phyloP scores from a whole-genome alignment of 2,797 vertebrate genomes.

The Spatula clypeata region DNA sequence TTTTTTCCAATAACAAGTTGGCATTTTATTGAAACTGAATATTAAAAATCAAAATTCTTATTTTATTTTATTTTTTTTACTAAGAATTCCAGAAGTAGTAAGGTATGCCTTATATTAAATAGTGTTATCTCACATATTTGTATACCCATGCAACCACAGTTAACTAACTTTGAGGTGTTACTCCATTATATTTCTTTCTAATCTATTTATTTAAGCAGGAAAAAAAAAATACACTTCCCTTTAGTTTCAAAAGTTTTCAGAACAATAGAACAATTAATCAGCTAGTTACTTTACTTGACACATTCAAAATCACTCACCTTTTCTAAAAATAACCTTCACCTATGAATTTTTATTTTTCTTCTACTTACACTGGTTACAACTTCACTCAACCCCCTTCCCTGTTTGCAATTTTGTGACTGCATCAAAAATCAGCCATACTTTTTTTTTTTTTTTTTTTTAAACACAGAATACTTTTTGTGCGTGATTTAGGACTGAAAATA shows the following conservation, averaged over 20 bases:
- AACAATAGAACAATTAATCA: not conserved
- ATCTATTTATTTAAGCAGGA: not conserved
- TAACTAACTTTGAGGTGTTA: not conserved
- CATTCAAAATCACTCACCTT: not conserved
- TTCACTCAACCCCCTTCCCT: not conserved
- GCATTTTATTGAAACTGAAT: not conserved
- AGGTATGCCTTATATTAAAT: not conserved
- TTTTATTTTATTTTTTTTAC: no score
- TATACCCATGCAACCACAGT: not conserved
- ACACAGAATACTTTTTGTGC: not conserved
- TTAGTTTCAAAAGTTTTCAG: not conserved
- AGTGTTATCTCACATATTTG: not conserved
- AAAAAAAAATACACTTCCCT: not conserved
- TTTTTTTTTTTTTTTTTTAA: no score
- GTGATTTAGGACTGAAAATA: not conserved
- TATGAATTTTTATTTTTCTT: not conserved
- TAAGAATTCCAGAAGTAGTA: not conserved
- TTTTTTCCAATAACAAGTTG: not conserved
- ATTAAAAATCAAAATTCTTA: not conserved
- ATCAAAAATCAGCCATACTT: not conserved
- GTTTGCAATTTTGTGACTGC: not conserved
- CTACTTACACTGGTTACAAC: not conserved
- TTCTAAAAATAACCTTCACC: not conserved
- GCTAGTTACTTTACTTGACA: not conserved
- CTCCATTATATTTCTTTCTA: not conserved